Conservation (phyloP, 2,113 vertebrate genomes). For the Hassar affinis region DNA sequence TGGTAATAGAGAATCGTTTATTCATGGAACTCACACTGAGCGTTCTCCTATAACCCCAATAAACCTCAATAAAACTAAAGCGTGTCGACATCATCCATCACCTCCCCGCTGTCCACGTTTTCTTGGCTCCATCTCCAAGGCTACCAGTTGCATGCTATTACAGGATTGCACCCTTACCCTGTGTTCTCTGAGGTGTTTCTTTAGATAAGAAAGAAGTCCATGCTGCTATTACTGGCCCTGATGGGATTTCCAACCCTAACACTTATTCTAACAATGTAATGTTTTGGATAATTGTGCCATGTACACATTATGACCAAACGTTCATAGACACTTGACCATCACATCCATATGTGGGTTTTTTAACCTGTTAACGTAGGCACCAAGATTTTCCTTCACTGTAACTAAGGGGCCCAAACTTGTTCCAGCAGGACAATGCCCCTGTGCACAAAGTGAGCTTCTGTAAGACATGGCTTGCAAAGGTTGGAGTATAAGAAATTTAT, state of each 20-base stretch:
- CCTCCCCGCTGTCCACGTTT: constrained; percentile 34
- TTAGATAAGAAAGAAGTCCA: constrained; percentile 34
- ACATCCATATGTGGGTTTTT: too few species aligned
- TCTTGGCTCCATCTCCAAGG: constrained; percentile 51
- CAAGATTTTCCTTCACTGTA: too few species aligned
- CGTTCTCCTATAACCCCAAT: constrained; percentile 54
- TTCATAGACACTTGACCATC: neutral
- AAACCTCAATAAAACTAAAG: constrained; percentile 49
- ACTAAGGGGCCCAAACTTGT: too few species aligned
- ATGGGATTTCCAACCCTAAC: constrained; percentile 15
- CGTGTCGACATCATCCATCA: constrained; percentile 48
- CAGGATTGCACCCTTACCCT: constrained; percentile 41
- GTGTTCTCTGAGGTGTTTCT: constrained; percentile 28
- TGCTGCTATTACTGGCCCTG: constrained; percentile 28
- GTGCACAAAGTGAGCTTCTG: too few species aligned
- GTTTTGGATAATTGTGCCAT: neutral
- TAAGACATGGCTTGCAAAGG: neutral
- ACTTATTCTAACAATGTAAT: too few species aligned
- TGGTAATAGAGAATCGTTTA: constrained; percentile 56
- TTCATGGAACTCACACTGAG: constrained; percentile 45
- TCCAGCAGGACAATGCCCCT: too few species aligned
- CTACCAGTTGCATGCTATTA: constrained; percentile 36
- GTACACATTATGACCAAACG: neutral
- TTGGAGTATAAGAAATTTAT: neutral
- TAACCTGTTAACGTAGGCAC: too few species aligned